Percentiles rank a stretch among this genome's conserved stretches.
phyloP scores from a whole-genome alignment of 2,888 invertebrate species.

The Drosophila hawaiiensis region DNA sequence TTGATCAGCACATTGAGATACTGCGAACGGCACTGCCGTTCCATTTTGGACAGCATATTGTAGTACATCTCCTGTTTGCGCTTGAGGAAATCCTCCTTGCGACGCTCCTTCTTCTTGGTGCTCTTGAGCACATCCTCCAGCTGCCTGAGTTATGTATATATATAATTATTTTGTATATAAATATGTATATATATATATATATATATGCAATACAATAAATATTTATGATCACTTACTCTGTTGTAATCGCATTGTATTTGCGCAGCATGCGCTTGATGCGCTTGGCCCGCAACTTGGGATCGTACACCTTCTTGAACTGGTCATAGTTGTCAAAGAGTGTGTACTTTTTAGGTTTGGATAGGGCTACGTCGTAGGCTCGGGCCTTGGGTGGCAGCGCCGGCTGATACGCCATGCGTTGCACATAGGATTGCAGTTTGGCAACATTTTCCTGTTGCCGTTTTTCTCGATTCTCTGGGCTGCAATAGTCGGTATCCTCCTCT shows the following conservation, averaged over 20 bases:
- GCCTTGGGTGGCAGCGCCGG: constrained; percentile 69
- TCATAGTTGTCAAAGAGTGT: constrained; percentile 60
- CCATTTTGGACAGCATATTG: constrained; percentile 78
- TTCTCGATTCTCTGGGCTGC: constrained; percentile 52
- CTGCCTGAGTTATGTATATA: constrained; percentile 57
- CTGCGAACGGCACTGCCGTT: constrained; percentile 78
- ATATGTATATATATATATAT: too few species aligned
- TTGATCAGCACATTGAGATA: constrained; percentile 79
- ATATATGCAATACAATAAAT: neutral
- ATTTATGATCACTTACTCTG: constrained; percentile 56
- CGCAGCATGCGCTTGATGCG: constrained; percentile 73
- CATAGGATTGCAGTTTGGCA: constrained; percentile 71
- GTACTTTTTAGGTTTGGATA: constrained; percentile 64
- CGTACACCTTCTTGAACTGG: constrained; percentile 65
- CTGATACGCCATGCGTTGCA: constrained; percentile 78
- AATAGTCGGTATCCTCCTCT: constrained; percentile 64
- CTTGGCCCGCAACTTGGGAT: constrained; percentile 69
- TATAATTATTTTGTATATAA: neutral
- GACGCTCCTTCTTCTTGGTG: constrained; percentile 72
- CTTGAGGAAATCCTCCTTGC: constrained; percentile 73
- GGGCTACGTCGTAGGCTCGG: constrained; percentile 61
- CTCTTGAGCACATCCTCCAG: constrained; percentile 72
- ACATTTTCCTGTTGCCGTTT: constrained; percentile 64
- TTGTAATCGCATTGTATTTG: constrained; percentile 67
- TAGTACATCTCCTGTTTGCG: constrained; percentile 81